A percentile compares a stretch with the other conserved stretches of the same genome.
Evolutionary conservation across 2,797 vertebrate genomes (phyloP).

Genomic region (Balearica regulorum): DNA sequence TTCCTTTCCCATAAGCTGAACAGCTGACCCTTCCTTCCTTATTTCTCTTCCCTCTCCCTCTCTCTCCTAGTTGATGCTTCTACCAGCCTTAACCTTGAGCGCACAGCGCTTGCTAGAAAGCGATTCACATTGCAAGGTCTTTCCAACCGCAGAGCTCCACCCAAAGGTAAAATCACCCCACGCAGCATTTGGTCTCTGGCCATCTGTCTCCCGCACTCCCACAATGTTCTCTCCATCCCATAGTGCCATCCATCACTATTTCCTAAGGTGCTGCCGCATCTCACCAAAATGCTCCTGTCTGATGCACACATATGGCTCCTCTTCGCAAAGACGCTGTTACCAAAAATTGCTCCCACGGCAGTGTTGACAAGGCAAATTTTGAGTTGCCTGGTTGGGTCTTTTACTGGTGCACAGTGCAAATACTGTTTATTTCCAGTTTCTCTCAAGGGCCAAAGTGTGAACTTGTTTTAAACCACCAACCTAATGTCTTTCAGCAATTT

Average conservation of each 20-base stretch:
- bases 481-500: neutral
- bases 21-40: constrained; percentile 69
- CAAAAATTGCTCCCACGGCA: neutral
- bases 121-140: constrained; percentile 94
- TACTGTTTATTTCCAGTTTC: neutral
- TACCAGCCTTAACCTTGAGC: constrained; percentile 82
- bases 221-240: constrained; percentile 54
- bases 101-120: constrained; percentile 88
- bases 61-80: constrained; percentile 84
- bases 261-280: neutral
- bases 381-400: neutral
- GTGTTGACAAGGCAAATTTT: neutral
- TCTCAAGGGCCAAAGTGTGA: neutral
- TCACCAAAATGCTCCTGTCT: neutral
- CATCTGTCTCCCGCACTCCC: constrained; percentile 41
- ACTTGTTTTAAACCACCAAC: neutral
- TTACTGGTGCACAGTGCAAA: neutral
- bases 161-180: constrained; percentile 84
- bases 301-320: neutral
- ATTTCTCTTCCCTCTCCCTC: constrained; percentile 74
- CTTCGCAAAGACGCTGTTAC: neutral
- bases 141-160: constrained; percentile 91
- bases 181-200: constrained; percentile 52
- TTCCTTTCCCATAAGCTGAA: constrained; percentile 53
- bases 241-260: constrained; percentile 30